These are phyloP conservation scores for Symphodus melops DNA, from an alignment of 2,113 vertebrate species.

Conservation along the genomic window DNA sequence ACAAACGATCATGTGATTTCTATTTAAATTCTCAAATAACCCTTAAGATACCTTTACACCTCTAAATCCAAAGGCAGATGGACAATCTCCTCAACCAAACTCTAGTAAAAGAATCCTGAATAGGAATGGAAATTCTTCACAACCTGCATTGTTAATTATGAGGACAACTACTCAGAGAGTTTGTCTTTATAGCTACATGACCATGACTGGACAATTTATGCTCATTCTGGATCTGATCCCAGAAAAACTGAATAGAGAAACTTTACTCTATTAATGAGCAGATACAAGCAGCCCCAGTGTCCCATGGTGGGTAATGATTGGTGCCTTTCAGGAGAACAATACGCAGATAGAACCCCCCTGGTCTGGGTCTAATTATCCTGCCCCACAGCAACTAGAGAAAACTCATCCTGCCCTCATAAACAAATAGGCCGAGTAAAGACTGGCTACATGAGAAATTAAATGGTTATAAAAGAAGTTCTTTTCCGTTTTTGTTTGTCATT, in stretches of 20 bases:
- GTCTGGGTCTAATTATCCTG: slow-evolving; percentile 17
- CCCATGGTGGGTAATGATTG: slow-evolving; percentile 40
- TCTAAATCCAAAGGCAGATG: too few relatives aligned
- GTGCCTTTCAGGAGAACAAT: slow-evolving; percentile 69
- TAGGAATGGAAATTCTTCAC: neutral
- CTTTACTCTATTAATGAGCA: slow-evolving; percentile 65
- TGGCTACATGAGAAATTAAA: neutral
- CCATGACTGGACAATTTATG: slow-evolving; percentile 21
- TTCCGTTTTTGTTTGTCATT: neutral
- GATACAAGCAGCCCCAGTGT: slow-evolving; percentile 52
- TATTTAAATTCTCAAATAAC: too few relatives aligned
- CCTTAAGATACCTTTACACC: too few relatives aligned
- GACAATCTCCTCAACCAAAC: too few relatives aligned
- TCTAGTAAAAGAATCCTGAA: too few relatives aligned
- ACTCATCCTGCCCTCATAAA: neutral
- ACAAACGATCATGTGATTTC: neutral
- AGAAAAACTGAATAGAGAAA: slow-evolving; percentile 43
- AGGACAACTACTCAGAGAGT: neutral
- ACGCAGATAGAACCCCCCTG: slow-evolving; percentile 41
- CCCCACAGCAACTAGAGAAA: slow-evolving; percentile 6
- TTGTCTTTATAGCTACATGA: neutral
- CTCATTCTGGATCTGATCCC: neutral
- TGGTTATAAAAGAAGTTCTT: too few relatives aligned
- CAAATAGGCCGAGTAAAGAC: neutral
- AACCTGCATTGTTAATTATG: slow-evolving; percentile 5